A percentile compares a stretch with the other conserved stretches of the same genome.
Conservation (phyloP, 2,113 vertebrate species). For the Myrmecophaga tridactyla region DNA sequence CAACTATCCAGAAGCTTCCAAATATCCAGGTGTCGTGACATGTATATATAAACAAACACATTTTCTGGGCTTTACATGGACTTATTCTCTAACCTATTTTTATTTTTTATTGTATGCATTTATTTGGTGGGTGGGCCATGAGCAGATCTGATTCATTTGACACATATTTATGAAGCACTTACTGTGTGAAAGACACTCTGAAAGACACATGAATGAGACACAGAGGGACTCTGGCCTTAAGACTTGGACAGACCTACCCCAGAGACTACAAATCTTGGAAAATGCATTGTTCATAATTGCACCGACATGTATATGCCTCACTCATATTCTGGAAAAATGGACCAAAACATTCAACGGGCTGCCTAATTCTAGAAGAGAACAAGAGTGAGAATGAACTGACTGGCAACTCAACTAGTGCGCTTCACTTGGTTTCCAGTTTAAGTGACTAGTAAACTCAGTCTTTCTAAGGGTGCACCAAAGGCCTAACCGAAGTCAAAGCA, state of each 20-base stretch:
- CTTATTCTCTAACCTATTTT: not conserved
- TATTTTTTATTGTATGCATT: not conserved
- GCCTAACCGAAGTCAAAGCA: not conserved
- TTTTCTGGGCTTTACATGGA: not conserved
- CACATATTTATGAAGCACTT: not conserved
- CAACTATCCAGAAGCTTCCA: not conserved
- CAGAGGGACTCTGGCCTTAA: not conserved
- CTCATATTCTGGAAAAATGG: not conserved
- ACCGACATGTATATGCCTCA: not conserved
- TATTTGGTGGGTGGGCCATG: not conserved
- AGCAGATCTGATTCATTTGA: not conserved
- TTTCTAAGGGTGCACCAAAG: not conserved
- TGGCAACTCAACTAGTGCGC: not conserved
- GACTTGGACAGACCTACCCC: not conserved
- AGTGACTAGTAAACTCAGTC: not conserved
- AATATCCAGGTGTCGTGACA: not conserved
- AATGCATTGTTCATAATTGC: not conserved
- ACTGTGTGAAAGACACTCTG: not conserved
- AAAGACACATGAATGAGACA: not conserved
- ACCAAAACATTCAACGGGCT: not conserved
- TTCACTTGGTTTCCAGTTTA: not conserved
- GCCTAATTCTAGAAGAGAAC: not conserved
- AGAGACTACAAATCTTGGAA: not conserved
- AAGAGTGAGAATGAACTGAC: not conserved
- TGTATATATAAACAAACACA: not conserved